Conservation (phyloP, 2,888 invertebrate species). For the Drosophila austrosaltans region DNA sequence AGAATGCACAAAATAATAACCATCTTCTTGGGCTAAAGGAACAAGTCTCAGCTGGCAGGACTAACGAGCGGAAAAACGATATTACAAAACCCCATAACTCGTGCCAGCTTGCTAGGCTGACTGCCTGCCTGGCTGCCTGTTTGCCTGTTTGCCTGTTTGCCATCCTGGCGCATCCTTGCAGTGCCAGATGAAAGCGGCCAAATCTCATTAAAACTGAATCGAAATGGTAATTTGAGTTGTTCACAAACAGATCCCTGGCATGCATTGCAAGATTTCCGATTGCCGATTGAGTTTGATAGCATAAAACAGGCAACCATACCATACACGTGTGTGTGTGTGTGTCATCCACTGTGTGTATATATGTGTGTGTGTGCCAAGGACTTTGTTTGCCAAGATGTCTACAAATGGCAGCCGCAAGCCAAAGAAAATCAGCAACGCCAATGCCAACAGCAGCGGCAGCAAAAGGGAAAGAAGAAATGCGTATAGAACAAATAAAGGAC, state of each 20-base stretch:
- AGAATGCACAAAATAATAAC: slow-evolving; percentile 1
- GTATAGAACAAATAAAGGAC: slow-evolving; percentile 10
- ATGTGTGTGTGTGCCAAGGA: slow-evolving; percentile 40
- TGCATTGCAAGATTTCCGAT: slow-evolving; percentile 50
- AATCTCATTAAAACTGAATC: slow-evolving; percentile 79
- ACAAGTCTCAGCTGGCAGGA: slow-evolving; percentile 42
- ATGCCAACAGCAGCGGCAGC: background rate
- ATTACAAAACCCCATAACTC: slow-evolving; percentile 68
- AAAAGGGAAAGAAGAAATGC: slow-evolving; percentile 10
- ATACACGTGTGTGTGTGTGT: slow-evolving; percentile 23
- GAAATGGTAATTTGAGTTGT: slow-evolving; percentile 77
- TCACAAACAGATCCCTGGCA: slow-evolving; percentile 66
- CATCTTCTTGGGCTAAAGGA: background rate
- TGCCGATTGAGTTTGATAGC: slow-evolving; percentile 62
- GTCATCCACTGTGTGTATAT: slow-evolving; percentile 18
- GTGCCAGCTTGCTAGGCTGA: slow-evolving; percentile 46
- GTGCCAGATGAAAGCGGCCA: slow-evolving; percentile 62
- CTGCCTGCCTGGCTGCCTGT: background rate
- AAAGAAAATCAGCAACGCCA: slow-evolving; percentile 15
- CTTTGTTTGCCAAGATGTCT: slow-evolving; percentile 70
- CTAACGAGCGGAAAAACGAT: slow-evolving; percentile 72
- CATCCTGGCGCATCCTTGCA: slow-evolving; percentile 33
- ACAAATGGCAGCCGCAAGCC: slow-evolving; percentile 40
- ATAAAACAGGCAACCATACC: slow-evolving; percentile 18
- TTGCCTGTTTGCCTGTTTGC: background rate